phyloP scores from a whole-genome alignment of 2,888 invertebrate species.

The Prosopocoilus inquinatus region DNA sequence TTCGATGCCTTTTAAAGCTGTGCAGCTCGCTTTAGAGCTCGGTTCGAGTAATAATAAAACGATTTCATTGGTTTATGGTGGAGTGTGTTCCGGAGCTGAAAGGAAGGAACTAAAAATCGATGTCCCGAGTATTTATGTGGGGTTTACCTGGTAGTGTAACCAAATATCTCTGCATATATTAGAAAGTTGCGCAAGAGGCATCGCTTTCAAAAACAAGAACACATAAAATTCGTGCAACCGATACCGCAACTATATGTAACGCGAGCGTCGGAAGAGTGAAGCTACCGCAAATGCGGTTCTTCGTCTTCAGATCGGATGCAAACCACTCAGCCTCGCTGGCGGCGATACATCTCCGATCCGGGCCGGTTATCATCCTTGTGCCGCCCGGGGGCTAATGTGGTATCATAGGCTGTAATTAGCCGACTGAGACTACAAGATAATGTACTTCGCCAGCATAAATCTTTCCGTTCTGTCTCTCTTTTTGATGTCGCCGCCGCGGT shows the following conservation, averaged over 20 bases:
- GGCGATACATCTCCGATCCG: conserved; percentile 46
- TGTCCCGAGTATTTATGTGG: neutral
- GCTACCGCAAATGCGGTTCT: conserved; percentile 36
- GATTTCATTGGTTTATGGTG: too few relatives aligned
- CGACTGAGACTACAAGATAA: conserved; percentile 57
- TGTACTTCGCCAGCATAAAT: conserved; percentile 56
- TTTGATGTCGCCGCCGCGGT: conserved; percentile 29
- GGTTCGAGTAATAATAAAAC: too few relatives aligned
- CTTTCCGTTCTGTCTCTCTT: conserved; percentile 46
- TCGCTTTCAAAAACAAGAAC: neutral
- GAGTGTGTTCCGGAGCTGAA: too few relatives aligned
- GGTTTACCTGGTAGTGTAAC: neutral
- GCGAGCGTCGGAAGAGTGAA: conserved; percentile 22
- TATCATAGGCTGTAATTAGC: conserved; percentile 57
- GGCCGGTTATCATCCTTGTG: conserved; percentile 45
- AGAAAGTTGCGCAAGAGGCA: neutral
- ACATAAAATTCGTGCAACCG: neutral
- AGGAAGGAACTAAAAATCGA: too few relatives aligned
- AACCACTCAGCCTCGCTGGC: conserved; percentile 45
- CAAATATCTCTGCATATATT: neutral
- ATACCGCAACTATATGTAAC: conserved; percentile 17
- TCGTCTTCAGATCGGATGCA: conserved; percentile 42
- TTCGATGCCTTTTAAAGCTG: too few relatives aligned
- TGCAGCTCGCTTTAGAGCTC: too few relatives aligned
- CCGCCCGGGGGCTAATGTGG: conserved; percentile 54